A percentile compares a stretch with the other conserved stretches of the same genome.
phyloP scores from a whole-genome alignment of 2,888 invertebrate species.

The Diaphora mendica region DNA sequence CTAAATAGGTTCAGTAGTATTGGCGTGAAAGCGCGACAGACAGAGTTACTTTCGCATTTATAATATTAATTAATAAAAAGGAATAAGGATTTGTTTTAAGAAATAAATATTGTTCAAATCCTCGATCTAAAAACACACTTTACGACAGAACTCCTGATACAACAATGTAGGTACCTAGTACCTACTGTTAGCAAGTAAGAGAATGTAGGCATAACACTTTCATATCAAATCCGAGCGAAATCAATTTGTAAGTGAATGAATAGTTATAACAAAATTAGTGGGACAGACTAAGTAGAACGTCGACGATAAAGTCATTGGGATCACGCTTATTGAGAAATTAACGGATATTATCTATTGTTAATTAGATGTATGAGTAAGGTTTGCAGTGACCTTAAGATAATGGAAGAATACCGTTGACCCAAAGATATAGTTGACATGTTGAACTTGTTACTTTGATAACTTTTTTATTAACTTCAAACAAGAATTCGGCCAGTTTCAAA shows the following conservation, averaged over 20 bases:
- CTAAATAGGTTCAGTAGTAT: too few relatives aligned
- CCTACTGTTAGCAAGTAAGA: not conserved
- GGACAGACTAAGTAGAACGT: not conserved
- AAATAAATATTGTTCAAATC: not conserved
- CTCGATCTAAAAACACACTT: not conserved
- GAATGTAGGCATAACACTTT: not conserved
- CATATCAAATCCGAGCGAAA: not conserved
- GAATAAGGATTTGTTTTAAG: not conserved
- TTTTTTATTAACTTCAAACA: slow-evolving; percentile 40
- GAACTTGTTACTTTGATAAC: slow-evolving; percentile 63
- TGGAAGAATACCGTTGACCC: not conserved
- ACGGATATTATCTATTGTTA: not conserved
- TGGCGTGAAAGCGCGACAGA: too few relatives aligned
- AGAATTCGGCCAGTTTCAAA: not conserved
- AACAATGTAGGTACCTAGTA: too few relatives aligned
- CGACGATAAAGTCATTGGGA: not conserved
- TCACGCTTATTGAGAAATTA: not conserved
- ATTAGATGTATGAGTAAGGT: not conserved
- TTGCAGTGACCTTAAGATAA: slow-evolving; percentile 5
- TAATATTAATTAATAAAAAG: too few relatives aligned
- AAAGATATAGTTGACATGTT: slow-evolving; percentile 26
- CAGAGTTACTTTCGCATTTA: too few relatives aligned
- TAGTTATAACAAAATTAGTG: not conserved
- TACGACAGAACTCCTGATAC: not conserved
- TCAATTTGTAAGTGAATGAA: not conserved